Base-by-base conservation (phyloP, 2,113 vertebrate species). In the Semnornis frantzii region DNA sequence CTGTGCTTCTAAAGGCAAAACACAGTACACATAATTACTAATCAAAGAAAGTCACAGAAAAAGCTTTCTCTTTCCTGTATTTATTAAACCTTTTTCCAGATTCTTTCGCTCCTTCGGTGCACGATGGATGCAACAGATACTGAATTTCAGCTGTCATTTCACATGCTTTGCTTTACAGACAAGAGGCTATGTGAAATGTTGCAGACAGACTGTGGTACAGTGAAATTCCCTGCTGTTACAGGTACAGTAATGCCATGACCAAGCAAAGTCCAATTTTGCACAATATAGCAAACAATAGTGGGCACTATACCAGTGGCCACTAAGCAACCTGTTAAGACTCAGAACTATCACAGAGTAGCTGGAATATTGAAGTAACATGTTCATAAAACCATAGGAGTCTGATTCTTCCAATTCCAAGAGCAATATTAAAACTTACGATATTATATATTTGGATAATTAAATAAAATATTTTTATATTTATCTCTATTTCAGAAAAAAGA, bases 311-410 rank as follows among this genome's bases (percentile, higher is more conserved):
- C 42, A 44, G 42, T 31, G 37, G 12, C 3, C 33, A 85, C 24
- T 44, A 65, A 88, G 25, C 12, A 55, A 80, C 27, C 9, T 55
- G 8, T 62, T 58, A 70, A 39, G 65, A 58, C 39, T 59, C 72
- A 33, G 5, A 79, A 18, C 4, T n/a, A 42, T 2, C 0, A 0
- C 2, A 3, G 30, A 68, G 34, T 30, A 62, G 31, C 14, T 39
- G 37, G 20, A 60, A 16, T 28, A 7, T 30, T 60, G 28, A 33
- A 65, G 19, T 17, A 69, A 64, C 52, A 23, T 28, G 3, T 52
- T 82, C 16, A 28, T 81, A 59, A 75, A 86, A 68, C 5, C 0
- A 1, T 19, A 11, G 23, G 11, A 52, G 23, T 52, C 23, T 24
- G 24, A 52, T 86, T 70, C 18, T 83, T 50, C 34, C 17, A 73